Base-by-base conservation (phyloP, 2,888 invertebrate species). In the Auanema sp. region DNA sequence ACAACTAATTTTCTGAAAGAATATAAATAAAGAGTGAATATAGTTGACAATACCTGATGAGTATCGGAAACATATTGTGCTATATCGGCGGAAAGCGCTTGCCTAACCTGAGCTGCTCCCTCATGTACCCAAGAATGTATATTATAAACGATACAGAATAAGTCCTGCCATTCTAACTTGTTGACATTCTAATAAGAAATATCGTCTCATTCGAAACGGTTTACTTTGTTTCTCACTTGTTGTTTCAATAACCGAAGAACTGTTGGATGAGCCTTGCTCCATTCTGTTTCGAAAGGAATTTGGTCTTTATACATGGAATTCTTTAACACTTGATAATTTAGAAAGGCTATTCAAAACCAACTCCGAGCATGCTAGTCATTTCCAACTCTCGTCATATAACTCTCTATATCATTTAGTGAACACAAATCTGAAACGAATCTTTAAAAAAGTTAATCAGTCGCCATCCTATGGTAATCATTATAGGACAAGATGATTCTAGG, bases 51-150 rank as follows among this genome's bases (percentile, higher is more conserved):
- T 43, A 79, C 79, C 49, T 67, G 59, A 14, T 68, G 70, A 8
- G 79, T 77, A 21, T 66, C 66, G 0, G 25, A 33, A 5, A 82
- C 78, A 62, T 81, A 78, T 40, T 58, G 53, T 24, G 65, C 49
- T 23, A 81, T 65, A 44, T 76, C 71, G 0, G 63, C 49, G 11
- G 65, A 63, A n/a, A 80, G 66, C 23, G 69, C 72, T 0, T 56
- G 25, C 12, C 67, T 55, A 12, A 82, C 65, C 41, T 47, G 49
- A 10, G 64, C 90, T 0, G 93, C 93, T 85, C 81, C 82, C n/a
- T 69, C 93, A 80, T 95, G 95, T 86, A 97, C 94, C 97, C 97
- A 98, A 64, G 96, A 86, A 85, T 94, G 94, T 14, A 97, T 93
- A 66, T 91, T 89, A 87, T 98, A 96, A 16, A 98, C 93, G 62